Base-by-base conservation (phyloP, 2,113 vertebrate genomes). In the Larimichthys crocea region DNA sequence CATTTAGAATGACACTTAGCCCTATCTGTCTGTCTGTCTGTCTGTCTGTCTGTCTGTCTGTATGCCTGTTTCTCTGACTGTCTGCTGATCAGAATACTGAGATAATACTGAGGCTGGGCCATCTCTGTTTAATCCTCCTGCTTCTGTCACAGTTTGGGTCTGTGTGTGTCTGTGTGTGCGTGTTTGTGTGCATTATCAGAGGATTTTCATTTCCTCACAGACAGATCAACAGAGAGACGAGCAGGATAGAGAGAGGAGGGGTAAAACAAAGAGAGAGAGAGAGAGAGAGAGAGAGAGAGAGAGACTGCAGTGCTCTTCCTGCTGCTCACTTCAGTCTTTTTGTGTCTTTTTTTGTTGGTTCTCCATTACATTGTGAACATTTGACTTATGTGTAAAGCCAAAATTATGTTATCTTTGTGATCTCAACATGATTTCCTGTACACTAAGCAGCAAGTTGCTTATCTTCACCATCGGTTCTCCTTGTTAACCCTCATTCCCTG, bases 131-230 rank as follows among this genome's bases (percentile, higher is more conserved):
- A 86, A 90, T 90, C 77, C 70, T 65, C 50, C 61, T 46, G 59
- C 76, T 74, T 79, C 70, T 79, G 80, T 82, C 10, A 48, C 75
- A 55, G 44, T 79, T 61, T 5, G 44, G 9, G 14, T 48, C 22
- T 76, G 16, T 44, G 73, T 46, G 24, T 59, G 35, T 64, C 22
- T 61, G 46, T 52, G 71, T 55, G 17, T 53, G 31, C 73, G 11
- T 49, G n/a, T 55, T 20, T 42, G 35, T 29, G 40, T 12, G 29
- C 12, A 9, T 76, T 76, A 68, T 82, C 65, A 65, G 64, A 70
- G 57, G 55, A 24, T 75, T 80, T 82, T 82, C 56, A 73, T 82
- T 87, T 87, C 85, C 86, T 88, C 80, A 22, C 77, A 77, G 66
- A 80, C 57, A 59, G 50, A 78, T 70, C 59, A 66, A 49, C 52